Conservation (phyloP, 2,113 vertebrate species). For the Ia io region DNA sequence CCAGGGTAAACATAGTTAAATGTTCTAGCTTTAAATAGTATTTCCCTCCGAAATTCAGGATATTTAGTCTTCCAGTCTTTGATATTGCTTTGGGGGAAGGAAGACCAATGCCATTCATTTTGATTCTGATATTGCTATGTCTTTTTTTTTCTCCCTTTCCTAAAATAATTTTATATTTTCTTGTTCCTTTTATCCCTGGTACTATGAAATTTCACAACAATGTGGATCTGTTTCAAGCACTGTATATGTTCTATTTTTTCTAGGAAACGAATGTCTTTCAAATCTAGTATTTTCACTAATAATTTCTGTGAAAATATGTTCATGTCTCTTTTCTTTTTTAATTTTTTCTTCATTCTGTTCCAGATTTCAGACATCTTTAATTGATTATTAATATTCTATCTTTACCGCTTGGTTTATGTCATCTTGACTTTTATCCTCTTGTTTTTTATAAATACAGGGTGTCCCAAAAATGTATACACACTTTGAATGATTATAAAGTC, state of each 20-base stretch:
- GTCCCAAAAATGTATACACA: too few relatives aligned
- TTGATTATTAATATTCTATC: neutral
- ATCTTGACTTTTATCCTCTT: neutral
- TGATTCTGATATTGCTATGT: neutral
- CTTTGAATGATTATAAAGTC: too few relatives aligned
- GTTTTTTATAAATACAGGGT: neutral
- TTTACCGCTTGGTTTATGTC: neutral
- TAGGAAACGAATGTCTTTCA: neutral
- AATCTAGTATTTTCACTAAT: neutral
- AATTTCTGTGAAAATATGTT: neutral
- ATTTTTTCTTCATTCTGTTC: neutral
- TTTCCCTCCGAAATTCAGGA: neutral
- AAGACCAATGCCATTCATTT: neutral
- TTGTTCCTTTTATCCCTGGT: neutral
- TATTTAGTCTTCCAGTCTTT: neutral
- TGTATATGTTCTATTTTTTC: neutral
- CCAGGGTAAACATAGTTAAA: neutral
- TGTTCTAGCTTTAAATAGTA: neutral
- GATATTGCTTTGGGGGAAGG: neutral
- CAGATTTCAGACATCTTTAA: neutral
- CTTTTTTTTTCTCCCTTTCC: neutral
- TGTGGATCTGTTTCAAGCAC: neutral
- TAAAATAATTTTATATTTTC: neutral
- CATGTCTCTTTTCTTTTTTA: neutral
- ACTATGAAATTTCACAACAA: neutral